phyloP scores from a whole-genome alignment of 2,113 vertebrate species.

The Suncus etruscus region DNA sequence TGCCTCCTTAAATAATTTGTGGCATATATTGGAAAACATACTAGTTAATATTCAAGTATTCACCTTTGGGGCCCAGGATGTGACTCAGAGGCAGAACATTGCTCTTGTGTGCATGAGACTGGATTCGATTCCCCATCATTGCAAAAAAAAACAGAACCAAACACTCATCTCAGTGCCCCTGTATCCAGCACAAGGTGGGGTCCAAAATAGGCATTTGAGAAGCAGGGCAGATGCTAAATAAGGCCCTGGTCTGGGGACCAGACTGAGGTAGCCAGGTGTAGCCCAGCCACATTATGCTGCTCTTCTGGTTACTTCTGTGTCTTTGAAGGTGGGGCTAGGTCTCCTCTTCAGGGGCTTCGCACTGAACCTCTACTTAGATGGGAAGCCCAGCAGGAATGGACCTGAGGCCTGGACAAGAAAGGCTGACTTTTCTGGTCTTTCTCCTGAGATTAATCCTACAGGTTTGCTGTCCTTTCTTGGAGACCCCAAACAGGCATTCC shows the following conservation, averaged over 20 bases:
- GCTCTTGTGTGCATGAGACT: not conserved
- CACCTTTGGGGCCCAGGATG: not conserved
- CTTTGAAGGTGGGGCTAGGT: not conserved
- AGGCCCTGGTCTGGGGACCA: not conserved
- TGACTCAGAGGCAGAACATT: not conserved
- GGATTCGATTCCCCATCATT: not conserved
- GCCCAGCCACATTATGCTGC: not conserved
- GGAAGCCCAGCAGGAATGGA: not conserved
- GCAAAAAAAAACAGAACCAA: not conserved
- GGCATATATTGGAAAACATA: constrained; percentile 16
- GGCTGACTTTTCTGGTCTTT: constrained; percentile 5
- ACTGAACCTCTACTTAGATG: not conserved
- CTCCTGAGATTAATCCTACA: not conserved
- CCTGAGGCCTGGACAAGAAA: not conserved
- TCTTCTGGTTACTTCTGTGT: not conserved
- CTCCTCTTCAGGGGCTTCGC: not conserved
- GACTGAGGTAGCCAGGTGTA: not conserved
- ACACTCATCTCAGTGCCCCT: not conserved
- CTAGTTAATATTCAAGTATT: constrained; percentile 1
- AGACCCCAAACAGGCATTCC: not conserved
- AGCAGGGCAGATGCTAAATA: not conserved
- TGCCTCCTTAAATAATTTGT: constrained; percentile 15
- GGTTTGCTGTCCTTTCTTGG: too few species aligned
- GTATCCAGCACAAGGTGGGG: not conserved
- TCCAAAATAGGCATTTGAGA: not conserved